phyloP scores from a whole-genome alignment of 2,113 vertebrate genomes.

The Tor tambroides region DNA sequence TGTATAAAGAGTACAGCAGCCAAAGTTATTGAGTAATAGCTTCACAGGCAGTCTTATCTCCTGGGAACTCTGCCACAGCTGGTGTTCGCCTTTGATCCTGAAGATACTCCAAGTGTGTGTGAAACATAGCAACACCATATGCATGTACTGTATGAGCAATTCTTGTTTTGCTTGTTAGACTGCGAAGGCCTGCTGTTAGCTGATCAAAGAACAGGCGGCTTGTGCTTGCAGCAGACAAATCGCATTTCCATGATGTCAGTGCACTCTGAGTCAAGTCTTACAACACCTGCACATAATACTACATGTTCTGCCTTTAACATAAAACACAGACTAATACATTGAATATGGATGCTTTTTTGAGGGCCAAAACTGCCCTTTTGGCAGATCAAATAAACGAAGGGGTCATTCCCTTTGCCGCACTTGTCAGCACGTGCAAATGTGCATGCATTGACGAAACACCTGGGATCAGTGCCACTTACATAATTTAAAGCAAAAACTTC shows the following conservation, averaged over 20 bases:
- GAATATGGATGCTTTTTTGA: background rate
- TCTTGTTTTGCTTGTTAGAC: slow-evolving; percentile 11
- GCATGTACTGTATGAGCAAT: slow-evolving; percentile 19
- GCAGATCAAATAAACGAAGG: background rate
- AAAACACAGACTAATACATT: background rate
- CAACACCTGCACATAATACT: slow-evolving; percentile 17
- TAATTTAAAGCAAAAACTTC: slow-evolving; percentile 21
- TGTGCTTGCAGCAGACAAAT: slow-evolving; percentile 7
- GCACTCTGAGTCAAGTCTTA: background rate
- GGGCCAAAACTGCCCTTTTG: background rate
- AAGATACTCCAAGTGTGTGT: slow-evolving; percentile 11
- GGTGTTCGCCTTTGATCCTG: background rate
- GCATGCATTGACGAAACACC: slow-evolving; percentile 16
- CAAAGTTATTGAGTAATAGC: background rate
- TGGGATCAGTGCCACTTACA: background rate
- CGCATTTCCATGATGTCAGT: slow-evolving; percentile 42
- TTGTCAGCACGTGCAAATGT: slow-evolving; percentile 13
- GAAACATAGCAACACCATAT: background rate
- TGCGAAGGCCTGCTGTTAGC: background rate
- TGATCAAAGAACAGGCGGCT: slow-evolving; percentile 12
- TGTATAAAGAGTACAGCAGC: background rate
- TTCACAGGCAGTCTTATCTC: slow-evolving; percentile 19
- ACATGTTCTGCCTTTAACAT: background rate
- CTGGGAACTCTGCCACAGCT: background rate
- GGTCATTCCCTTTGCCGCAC: background rate